phyloP scores from a whole-genome alignment of 2,113 vertebrate species.

The Sturnus vulgaris region DNA sequence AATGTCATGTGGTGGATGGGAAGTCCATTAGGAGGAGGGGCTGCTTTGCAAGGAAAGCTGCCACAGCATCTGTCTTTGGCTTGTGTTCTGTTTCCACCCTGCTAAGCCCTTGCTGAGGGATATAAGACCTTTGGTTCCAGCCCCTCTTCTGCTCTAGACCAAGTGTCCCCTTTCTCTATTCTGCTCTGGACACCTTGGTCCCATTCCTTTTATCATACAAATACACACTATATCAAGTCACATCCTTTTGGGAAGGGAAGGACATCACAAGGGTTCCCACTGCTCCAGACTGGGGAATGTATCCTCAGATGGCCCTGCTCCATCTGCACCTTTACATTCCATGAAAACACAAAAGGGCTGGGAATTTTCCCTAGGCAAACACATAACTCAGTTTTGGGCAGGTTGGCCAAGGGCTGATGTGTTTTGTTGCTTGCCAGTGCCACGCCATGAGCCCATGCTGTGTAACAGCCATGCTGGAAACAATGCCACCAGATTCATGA shows the following conservation, averaged over 20 bases:
- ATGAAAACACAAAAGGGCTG: background rate
- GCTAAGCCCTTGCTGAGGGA: background rate
- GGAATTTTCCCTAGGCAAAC: background rate
- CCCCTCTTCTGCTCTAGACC: background rate
- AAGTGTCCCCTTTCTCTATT: background rate
- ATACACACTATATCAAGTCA: background rate
- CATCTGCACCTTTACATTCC: background rate
- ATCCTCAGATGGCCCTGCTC: background rate
- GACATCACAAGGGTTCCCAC: background rate
- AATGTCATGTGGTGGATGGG: background rate
- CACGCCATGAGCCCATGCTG: rapidly evolving
- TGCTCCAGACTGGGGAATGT: background rate
- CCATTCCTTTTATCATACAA: background rate
- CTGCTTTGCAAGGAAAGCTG: background rate
- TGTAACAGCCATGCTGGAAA: background rate
- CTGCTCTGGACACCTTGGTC: background rate
- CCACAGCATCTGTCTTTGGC: background rate
- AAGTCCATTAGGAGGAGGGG: background rate
- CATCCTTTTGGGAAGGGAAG: background rate
- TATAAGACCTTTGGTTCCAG: background rate
- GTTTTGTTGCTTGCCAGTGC: background rate
- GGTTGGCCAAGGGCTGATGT: background rate
- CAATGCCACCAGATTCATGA: background rate
- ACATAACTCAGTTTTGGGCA: rapidly evolving
- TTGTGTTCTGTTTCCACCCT: background rate